Percentiles rank a stretch among this genome's conserved stretches.
These are phyloP conservation scores for Etheostoma perlongum DNA, from an alignment of 2,797 vertebrate genomes.

Conservation along the genomic window DNA sequence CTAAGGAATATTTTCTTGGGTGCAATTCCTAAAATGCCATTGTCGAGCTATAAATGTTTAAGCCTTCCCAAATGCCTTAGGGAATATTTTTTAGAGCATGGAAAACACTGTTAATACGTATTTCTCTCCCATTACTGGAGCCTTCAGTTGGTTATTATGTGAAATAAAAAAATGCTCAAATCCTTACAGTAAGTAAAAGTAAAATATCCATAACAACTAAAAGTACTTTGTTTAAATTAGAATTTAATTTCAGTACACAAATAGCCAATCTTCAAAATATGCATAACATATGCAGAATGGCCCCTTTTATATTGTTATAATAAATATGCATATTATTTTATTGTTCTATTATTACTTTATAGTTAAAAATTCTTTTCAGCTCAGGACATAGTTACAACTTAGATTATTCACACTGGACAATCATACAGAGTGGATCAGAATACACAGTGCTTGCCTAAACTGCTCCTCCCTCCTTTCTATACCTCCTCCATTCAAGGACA, in stretches of 20 bases:
- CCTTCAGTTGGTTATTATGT: background rate
- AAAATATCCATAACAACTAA: background rate
- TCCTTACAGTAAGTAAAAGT: background rate
- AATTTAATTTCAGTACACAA: background rate
- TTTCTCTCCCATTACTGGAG: background rate
- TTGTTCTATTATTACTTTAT: background rate
- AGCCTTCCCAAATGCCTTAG: background rate
- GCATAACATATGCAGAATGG: background rate
- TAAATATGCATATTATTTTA: background rate
- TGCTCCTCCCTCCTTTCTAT: constrained; percentile 8
- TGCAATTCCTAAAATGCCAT: constrained; percentile 6
- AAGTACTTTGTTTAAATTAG: background rate
- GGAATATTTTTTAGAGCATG: background rate
- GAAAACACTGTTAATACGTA: background rate
- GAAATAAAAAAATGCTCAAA: background rate
- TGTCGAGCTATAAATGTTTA: constrained; percentile 23
- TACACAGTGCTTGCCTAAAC: background rate
- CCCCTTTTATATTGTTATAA: background rate
- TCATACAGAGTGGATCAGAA: constrained; percentile 5
- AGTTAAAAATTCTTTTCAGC: background rate
- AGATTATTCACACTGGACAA: constrained; percentile 16
- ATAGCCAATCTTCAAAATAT: background rate
- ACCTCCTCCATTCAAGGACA: constrained; percentile 14
- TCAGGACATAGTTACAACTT: constrained; percentile 7
- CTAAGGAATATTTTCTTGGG: background rate